Percentiles rank a stretch among this genome's conserved stretches.
These are phyloP conservation scores for Drosophila lacteicornis DNA, from an alignment of 1,140 invertebrate species.

Conservation along the genomic window DNA sequence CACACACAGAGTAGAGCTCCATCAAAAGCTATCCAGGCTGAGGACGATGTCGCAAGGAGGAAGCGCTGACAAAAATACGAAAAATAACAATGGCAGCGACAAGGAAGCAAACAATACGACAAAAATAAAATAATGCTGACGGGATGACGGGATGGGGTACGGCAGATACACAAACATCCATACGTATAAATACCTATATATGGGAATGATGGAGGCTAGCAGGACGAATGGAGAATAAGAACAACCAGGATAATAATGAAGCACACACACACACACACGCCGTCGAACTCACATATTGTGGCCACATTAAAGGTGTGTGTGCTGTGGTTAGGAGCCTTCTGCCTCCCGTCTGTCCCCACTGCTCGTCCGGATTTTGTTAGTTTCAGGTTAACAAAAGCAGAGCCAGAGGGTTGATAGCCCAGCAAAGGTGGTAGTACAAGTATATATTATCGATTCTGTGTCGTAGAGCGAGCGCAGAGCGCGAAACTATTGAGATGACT, in stretches of 20 bases:
- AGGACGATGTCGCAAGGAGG: constrained; percentile 18
- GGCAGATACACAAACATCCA: constrained; percentile 11
- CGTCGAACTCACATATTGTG: constrained; percentile 27
- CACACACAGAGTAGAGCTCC: constrained; percentile 41
- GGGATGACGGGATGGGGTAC: constrained; percentile 38
- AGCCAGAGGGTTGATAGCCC: constrained; percentile 37
- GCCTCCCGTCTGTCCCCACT: not conserved
- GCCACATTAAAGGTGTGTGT: constrained; percentile 64
- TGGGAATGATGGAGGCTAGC: not conserved
- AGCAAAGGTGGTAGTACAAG: not conserved
- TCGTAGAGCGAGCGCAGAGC: not conserved
- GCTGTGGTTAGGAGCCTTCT: constrained; percentile 29
- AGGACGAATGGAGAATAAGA: constrained; percentile 55
- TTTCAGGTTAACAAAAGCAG: constrained; percentile 76
- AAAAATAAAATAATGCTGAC: constrained; percentile 65
- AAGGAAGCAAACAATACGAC: constrained; percentile 77
- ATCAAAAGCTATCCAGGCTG: constrained; percentile 58
- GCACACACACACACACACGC: constrained; percentile 21
- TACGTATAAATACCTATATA: not conserved
- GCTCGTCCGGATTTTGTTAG: constrained; percentile 62
- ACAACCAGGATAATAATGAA: constrained; percentile 74
- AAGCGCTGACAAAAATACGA: constrained; percentile 43
- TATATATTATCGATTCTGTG: constrained; percentile 27
- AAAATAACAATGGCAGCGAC: constrained; percentile 71
- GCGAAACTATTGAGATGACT: constrained; percentile 46